These are phyloP conservation scores for Choloepus didactylus DNA, from an alignment of 2,797 vertebrate genomes.

Conservation along the genomic window DNA sequence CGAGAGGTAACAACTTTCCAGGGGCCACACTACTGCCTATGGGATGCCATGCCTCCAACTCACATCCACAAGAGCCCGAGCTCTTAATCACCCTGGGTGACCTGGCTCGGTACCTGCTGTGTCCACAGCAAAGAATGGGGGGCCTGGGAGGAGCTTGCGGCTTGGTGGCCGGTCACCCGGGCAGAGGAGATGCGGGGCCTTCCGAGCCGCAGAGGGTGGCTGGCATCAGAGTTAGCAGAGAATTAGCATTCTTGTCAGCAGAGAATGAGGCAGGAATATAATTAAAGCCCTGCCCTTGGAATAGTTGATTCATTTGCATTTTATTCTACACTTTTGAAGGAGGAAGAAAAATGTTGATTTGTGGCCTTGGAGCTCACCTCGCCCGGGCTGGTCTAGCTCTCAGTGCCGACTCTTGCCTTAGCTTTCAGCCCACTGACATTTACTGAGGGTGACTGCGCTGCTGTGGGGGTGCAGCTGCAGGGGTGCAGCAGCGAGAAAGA, in stretches of 20 bases:
- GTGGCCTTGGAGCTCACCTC: neutral
- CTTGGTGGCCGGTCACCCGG: neutral
- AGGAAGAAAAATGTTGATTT: constrained; percentile 8
- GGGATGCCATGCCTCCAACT: neutral
- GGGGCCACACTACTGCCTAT: neutral
- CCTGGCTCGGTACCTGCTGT: neutral
- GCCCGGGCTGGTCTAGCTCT: neutral
- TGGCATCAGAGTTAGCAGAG: constrained; percentile 3
- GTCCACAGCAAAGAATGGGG: rapidly evolving
- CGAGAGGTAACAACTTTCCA: rapidly evolving
- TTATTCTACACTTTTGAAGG: constrained; percentile 55
- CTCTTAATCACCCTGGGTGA: neutral
- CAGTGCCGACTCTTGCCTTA: neutral
- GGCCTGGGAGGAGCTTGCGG: neutral
- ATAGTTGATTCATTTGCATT: constrained; percentile 83
- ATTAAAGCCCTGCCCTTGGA: constrained; percentile 83
- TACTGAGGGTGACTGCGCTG: neutral
- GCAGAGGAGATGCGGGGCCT: neutral
- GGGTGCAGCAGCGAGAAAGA: neutral
- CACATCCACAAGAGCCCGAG: rapidly evolving
- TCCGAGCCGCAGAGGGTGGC: neutral
- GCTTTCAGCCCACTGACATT: rapidly evolving
- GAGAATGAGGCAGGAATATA: constrained; percentile 76
- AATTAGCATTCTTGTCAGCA: constrained; percentile 80
- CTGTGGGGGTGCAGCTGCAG: neutral